Evolutionary conservation across 2,888 invertebrate genomes (phyloP).

Genomic region (Rotaria socialis): DNA sequence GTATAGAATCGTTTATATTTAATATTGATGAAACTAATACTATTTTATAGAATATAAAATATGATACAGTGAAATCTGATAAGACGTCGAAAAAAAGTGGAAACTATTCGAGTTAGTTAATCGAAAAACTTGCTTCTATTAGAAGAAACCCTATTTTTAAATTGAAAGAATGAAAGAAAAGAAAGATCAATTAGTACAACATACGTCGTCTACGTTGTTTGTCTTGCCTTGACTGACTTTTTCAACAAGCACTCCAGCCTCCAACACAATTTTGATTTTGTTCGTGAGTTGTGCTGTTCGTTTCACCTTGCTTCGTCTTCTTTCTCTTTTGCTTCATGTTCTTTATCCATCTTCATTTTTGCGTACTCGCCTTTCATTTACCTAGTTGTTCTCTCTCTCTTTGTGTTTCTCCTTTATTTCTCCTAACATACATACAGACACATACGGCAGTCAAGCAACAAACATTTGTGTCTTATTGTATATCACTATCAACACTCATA

Average conservation of each 20-base stretch:
- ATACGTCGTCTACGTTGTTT: not conserved
- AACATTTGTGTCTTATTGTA: not conserved
- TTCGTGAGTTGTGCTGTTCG: not conserved
- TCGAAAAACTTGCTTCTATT: not conserved
- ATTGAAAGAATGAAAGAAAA: not conserved
- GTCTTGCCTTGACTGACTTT: not conserved
- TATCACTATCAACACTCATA: not conserved
- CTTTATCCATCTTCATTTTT: constrained; percentile 29
- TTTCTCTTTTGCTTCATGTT: not conserved
- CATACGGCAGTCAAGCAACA: constrained; percentile 26
- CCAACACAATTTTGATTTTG: not conserved
- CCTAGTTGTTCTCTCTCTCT: not conserved
- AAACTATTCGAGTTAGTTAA: not conserved
- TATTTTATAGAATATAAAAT: not conserved
- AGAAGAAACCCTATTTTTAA: not conserved
- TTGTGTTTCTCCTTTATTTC: not conserved
- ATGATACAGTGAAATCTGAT: not conserved
- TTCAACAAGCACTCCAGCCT: not conserved
- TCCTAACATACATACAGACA: not conserved
- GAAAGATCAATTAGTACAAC: not conserved
- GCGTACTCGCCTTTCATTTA: not conserved
- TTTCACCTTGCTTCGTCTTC: not conserved
- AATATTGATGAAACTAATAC: not conserved
- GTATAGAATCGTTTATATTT: not conserved
- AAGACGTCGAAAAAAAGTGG: not conserved